Evolutionary conservation across 2,113 vertebrate species (phyloP), one percentile per base, ranked within the genome.

Genomic region (Nycticorax nycticorax): DNA sequence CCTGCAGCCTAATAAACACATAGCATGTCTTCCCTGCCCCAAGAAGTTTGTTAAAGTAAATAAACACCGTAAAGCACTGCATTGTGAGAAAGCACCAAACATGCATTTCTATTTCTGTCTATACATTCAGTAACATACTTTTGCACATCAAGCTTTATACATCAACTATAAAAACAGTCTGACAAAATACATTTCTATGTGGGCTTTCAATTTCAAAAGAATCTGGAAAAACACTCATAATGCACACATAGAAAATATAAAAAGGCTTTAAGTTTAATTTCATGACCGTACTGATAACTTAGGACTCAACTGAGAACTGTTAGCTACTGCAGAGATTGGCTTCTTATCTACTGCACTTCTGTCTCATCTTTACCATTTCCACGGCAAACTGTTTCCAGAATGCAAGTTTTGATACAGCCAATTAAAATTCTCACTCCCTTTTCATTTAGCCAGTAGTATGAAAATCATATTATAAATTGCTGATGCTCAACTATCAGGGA

Each of bases 51-150:
- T 22, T 22, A 16, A 89, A 84, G 12, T 8, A 52, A 52, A 57
- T 28, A 52, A 64, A 56, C 27, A 69, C 8, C 16, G 15, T 23
- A 37, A 87, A 71, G 30, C 59, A 69, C 3, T 0, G 1, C 12
- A 12, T 5, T 33, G 47, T 20, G 26, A 92, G 47, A 59, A 32
- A 32, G n/a, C 24, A 33, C 13, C 4, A 5, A 85, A 78, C 9
- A 56, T 0, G 0, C 4, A 13, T 23, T 77, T 39, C 81, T 26
- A 16, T 12, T 63, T 43, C 19, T 27, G 11, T 17, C 71, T 23
- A 53, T 3, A 10, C 9, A 12, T n/a, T 50, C 63, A 60, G 32
- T 33, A 69, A 77, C 10, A 30, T 4, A 27, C 8, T 52, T 85
- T 10, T 12, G 20, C 59, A 93, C n/a, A 68, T 27, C 19, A 63